Evolutionary conservation across 2,888 invertebrate genomes (phyloP), one percentile per base, ranked within the genome.

Genomic region (Agrilus mali): DNA sequence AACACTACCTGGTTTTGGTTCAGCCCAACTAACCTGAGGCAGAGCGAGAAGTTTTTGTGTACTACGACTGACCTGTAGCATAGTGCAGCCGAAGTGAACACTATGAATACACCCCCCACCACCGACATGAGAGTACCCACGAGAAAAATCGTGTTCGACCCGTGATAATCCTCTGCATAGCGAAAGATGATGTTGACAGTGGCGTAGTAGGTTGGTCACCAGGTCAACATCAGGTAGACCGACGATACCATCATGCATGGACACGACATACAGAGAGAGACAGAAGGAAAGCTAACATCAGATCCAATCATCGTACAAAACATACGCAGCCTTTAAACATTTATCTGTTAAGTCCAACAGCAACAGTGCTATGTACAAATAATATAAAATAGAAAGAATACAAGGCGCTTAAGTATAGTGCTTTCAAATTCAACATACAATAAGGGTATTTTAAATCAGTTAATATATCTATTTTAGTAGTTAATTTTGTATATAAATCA

Each of bases 11-110:
- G 77, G 75, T 78, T 27, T 27, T 27, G 78, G 77, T 81, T 82
- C 85, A 86, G 86, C 85, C 82, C 84, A 27, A 89, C 89, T 89
- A 88, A 90, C 89, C 89, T 89, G 86, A 89, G 86, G 84, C 89
- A 89, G 82, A 88, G 86, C 85, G 86, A 88, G 87, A 88, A 86
- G 86, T 88, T 89, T 87, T 87, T 88, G 87, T 90, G 88, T 83
- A 90, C 89, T 86, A 89, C 89, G 82, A 89, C 89, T 88, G 89
- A 90, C 89, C 92, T 89, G 88, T 93, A 93, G 87, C 93, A 93
- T 80, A 93, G 86, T 79, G 93, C 93, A 86, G 93, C 86, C 80
- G 90, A 85, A 78, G 93, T 90, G 84, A 93, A 93, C 80, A 90
- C 82, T 79, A 93, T 83, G 85, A 93, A 93, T 80, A 93, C 93